Evolutionary conservation across 2,888 invertebrate species (phyloP), one percentile per base, ranked within the genome.

Genomic region (Drosophila borborema): DNA sequence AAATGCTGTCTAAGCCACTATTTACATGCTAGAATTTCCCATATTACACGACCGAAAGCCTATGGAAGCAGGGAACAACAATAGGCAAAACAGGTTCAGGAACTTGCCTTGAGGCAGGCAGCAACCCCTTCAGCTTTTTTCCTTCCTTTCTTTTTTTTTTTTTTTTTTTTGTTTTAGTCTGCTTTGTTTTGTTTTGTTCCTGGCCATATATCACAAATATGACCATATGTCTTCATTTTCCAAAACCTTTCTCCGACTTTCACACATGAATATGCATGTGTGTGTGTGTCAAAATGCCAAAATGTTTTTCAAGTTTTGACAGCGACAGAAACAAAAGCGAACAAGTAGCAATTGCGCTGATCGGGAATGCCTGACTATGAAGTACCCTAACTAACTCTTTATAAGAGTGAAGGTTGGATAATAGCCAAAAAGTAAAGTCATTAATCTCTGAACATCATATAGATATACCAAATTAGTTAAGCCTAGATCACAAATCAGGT

Each of bases 191-290:
- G 8, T n/a, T 54, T 16, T 31, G 23, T 55, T 45, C 40, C n/a
- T 23, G n/a, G 16, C 18, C 8, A 41, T 51, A 18, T 72, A 55
- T 58, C 60, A 51, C 23, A 65, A 58, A 67, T 68, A 23, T 60
- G 49, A 58, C 71, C 85, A 85, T 85, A 76, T 85, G 85, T 80
- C 75, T 86, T 74, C 7, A 80, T 87, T 72, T 74, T 55, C 41
- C 28, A 23, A 80, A 40, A 40, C 66, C 49, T 75, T 75, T 69
- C 64, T 34, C 23, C 58, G 43, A 82, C 70, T 62, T 64, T 18
- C 48, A 63, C 54, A 28, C 31, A 31, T 31, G n/a, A 31, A n/a
- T 36, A 36, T 34, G 31, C 36, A 28, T 41, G 63, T 46, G 51
- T 48, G 67, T 48, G 48, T 74, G 80, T 81, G 82, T 81, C 77